phyloP scores from a whole-genome alignment of 2,888 invertebrate genomes.

The Nasonovia ribisnigri region DNA sequence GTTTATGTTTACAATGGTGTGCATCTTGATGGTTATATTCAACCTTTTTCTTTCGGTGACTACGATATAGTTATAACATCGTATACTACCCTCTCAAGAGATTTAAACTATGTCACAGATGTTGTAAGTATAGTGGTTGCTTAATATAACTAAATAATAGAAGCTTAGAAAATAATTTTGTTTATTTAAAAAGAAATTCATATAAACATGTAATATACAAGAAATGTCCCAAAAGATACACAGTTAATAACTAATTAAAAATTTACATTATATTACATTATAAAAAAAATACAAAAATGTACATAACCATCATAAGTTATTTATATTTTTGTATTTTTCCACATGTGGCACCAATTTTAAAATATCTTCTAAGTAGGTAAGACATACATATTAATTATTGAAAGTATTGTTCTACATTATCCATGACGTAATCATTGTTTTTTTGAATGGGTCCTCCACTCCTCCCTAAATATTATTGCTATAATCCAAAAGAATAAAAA shows the following conservation, averaged over 20 bases:
- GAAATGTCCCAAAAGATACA: neutral
- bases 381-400: too few species aligned
- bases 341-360: too few species aligned
- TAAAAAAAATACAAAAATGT: neutral
- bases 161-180: neutral
- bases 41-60: slow-evolving; percentile 76
- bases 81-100: slow-evolving; percentile 73
- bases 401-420: too few species aligned
- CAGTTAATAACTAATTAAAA: neutral
- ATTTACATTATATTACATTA: neutral
- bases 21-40: slow-evolving; percentile 74
- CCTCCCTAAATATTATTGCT: too few species aligned
- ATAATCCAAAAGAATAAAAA: too few species aligned
- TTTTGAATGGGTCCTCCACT: too few species aligned
- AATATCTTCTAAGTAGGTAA: too few species aligned
- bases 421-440: too few species aligned
- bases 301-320: neutral
- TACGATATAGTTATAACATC: slow-evolving; percentile 83
- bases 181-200: neutral
- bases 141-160: neutral
- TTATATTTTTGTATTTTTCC: too few species aligned
- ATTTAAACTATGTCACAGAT: slow-evolving; percentile 64
- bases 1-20: slow-evolving; percentile 75
- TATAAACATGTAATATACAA: neutral
- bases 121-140: slow-evolving; percentile 39